Base-by-base conservation (phyloP, 2,888 invertebrate genomes). In the Rhabditophanes sp. region DNA sequence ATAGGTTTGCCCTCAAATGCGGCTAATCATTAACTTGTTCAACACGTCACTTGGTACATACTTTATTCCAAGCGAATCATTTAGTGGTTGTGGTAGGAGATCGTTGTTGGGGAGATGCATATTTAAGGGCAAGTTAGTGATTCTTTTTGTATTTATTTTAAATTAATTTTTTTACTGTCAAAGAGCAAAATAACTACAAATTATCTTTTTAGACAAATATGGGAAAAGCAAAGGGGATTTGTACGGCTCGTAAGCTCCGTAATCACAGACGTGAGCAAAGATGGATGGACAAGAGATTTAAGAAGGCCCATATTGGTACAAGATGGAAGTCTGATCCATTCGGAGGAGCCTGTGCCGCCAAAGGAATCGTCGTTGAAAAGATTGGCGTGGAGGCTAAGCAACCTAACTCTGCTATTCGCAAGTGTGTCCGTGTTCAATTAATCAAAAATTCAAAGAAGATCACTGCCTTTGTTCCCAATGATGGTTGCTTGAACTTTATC, bases 251-350 rank as follows among this genome's bases (percentile, higher is more conserved):
- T 67, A 99, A 96, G 75, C 84, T 90, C 74, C 83, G 84, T 61
- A 84, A 83, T 69, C 88, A 90, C 69, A 79, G 96, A 64, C 78
- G 90, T 57, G 85, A 87, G 60, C 93, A 96, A 72, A 26, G 26
- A 70, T 96, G 96, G 96, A 83, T 88, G 46, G 96, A 99, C 69
- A 93, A 93, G 68, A 87, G 90, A 65, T 99, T 85, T 75, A 99
- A 99, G 72, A 96, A 96, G 70, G 90, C 93, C 64, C 90, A 96
- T 76, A 80, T 96, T 74, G 96, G 96, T 49, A 96, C 96, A 37
- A 78, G 93, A 66, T 99, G 93, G 93, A 96, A 96, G 80, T 87
- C 93, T 63, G 96, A 96, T 75, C 96, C 96, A 64, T 96, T 96
- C 72, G 90, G 87, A 70, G 96, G 96, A 64, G 93, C 96, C 63